Conservation (phyloP, 2,113 vertebrate species). For the Clupea harengus region DNA sequence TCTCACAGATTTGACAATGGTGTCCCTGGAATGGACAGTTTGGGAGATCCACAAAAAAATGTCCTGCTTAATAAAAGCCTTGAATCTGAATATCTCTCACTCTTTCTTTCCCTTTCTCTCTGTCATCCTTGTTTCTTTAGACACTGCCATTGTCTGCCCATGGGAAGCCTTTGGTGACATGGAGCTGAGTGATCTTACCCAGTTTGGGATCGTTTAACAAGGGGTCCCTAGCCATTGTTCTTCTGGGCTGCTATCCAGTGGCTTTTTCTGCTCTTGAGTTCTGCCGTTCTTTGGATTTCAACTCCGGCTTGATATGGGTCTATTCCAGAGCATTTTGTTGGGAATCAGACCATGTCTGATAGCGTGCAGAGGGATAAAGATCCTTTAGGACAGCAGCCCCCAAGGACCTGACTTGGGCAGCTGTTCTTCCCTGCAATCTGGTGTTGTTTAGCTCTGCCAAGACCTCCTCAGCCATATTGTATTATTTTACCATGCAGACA, state of each 20-base stretch:
- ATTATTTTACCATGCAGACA: background rate
- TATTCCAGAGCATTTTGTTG: constrained; percentile 3
- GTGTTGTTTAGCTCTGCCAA: background rate
- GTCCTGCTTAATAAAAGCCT: too few species aligned
- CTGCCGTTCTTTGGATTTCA: background rate
- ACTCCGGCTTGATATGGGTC: background rate
- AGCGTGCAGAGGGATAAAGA: constrained; percentile 14
- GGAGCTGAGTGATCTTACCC: constrained; percentile 84
- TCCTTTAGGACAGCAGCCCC: constrained; percentile 9
- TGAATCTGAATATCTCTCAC: constrained; percentile 50
- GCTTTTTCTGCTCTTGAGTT: constrained; percentile 21
- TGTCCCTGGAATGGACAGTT: constrained; percentile 82
- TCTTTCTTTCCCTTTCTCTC: constrained; percentile 31
- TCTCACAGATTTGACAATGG: constrained; percentile 72
- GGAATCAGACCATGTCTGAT: constrained; percentile 2
- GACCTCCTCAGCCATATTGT: background rate
- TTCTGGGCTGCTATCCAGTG: constrained; percentile 37
- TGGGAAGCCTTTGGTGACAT: constrained; percentile 88
- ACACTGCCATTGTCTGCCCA: constrained; percentile 74
- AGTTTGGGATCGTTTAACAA: constrained; percentile 81
- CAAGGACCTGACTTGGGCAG: background rate
- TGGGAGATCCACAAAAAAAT: constrained; percentile 74
- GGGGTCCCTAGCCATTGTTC: background rate
- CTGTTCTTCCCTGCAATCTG: background rate
- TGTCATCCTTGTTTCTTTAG: constrained; percentile 22